Evolutionary conservation across 2,888 invertebrate species (phyloP), one percentile per base, ranked within the genome.

Genomic region (Trichopria drosophilae): DNA sequence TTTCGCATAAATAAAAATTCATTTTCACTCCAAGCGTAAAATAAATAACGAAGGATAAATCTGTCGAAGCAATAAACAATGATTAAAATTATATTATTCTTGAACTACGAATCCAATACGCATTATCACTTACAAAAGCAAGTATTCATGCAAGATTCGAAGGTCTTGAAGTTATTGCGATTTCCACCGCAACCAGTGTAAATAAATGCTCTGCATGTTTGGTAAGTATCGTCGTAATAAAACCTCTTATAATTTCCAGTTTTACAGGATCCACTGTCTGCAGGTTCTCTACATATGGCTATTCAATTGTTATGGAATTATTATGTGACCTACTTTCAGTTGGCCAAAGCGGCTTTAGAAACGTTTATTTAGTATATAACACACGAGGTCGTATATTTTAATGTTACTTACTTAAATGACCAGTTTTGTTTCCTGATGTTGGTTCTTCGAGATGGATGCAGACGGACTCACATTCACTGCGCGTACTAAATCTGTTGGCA

Each of bases 181-280:
- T 90, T 92, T 66, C 93, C 93, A 57, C 84, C 87, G 77, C 93
- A 95, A 77, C 94, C 93, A 59, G 84, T 83, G 79, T 88, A 94
- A 68, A 86, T 82, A 79, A 95, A 94, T 46, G 84, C 81, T 60
- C 84, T 76, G 77, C 94, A 95, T 67, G 83, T 84, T 61, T 81
- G 84, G 61, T 80, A 78, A 41, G 78, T 78, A 58, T 82, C 81
- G 75, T 86, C 84, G 76, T 84, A 91, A 80, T 84, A 84, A 84
- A 86, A 92, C 68, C 89, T 83, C 58, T 83, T 84, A 61, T 76
- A 75, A 67, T 67, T 57, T 60, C 69, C 79, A 76, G 58, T 71
- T 60, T 69, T 64, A 70, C 88, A 88, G 47, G 80, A 78, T 53
- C 88, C 88, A 55, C 73, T 75, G 64, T 83, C 83, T 65, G 82